These are phyloP conservation scores for Atrichornis clamosus DNA, from an alignment of 2,113 vertebrate species.

Conservation along the genomic window DNA sequence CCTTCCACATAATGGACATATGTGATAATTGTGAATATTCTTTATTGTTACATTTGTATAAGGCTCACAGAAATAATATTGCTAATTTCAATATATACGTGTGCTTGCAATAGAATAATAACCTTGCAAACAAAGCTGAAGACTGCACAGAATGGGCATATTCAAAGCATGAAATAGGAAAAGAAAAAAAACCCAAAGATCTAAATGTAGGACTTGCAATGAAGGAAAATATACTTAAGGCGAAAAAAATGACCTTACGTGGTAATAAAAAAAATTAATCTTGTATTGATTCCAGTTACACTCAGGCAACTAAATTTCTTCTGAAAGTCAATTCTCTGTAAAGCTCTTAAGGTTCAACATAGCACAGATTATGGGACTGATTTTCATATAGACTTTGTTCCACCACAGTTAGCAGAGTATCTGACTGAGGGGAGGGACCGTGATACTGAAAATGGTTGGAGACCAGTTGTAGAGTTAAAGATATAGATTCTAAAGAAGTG, in stretches of 20 bases:
- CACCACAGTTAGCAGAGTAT: background rate
- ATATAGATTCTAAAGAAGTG: background rate
- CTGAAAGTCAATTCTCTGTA: background rate
- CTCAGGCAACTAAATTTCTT: background rate
- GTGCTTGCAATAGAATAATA: background rate
- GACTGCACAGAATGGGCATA: fast-evolving
- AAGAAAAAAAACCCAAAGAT: background rate
- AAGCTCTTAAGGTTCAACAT: background rate
- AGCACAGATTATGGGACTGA: background rate
- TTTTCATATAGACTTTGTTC: background rate
- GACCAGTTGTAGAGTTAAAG: background rate
- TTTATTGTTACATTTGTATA: background rate
- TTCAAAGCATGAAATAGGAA: background rate
- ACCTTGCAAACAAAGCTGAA: background rate
- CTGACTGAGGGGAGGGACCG: background rate
- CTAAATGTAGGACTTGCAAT: background rate
- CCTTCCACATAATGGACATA: background rate
- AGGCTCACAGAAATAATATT: background rate
- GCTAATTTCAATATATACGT: background rate
- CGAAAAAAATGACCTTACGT: fast-evolving
- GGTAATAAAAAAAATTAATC: background rate
- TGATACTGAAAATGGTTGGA: background rate
- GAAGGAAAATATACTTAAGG: background rate
- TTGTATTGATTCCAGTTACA: background rate
- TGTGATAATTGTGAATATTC: background rate